A percentile compares a stretch with the other conserved stretches of the same genome.
Conservation (phyloP, 2,113 vertebrate genomes). For the Oryzias javanicus region DNA sequence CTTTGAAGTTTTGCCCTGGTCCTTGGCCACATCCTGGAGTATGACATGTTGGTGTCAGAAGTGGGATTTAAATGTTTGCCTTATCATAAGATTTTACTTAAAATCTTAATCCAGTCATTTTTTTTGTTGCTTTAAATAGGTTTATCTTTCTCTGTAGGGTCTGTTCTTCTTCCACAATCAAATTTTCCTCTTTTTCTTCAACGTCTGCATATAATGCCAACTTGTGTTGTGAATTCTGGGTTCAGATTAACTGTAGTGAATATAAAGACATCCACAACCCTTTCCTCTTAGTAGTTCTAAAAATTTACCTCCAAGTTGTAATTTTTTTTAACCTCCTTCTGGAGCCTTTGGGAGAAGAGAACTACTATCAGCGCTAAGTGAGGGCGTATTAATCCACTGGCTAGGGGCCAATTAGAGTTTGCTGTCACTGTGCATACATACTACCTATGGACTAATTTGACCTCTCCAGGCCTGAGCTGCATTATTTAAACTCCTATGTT, state of each 20-base stretch:
- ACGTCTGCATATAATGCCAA: slow-evolving; percentile 4
- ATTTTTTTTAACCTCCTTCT: slow-evolving; percentile 67
- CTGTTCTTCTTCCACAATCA: slow-evolving; percentile 4
- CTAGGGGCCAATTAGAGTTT: slow-evolving; percentile 50
- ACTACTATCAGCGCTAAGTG: slow-evolving; percentile 59
- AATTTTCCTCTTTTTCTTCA: not conserved
- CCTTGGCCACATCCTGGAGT: too few relatives aligned
- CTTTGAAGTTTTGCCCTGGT: too few relatives aligned
- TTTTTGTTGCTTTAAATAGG: slow-evolving; percentile 14
- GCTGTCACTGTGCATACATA: slow-evolving; percentile 29
- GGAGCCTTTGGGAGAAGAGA: slow-evolving; percentile 56
- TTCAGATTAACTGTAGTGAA: slow-evolving; percentile 36
- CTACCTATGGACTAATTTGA: slow-evolving; percentile 26
- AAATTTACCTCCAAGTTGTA: slow-evolving; percentile 52
- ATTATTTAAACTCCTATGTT: slow-evolving; percentile 15
- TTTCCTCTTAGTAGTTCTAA: slow-evolving; percentile 22
- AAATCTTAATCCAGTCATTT: too few relatives aligned
- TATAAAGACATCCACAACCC: slow-evolving; percentile 12
- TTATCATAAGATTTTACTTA: too few relatives aligned
- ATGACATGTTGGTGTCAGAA: too few relatives aligned
- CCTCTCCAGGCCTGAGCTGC: slow-evolving; percentile 21
- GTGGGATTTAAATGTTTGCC: too few relatives aligned
- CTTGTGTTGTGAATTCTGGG: slow-evolving; percentile 10
- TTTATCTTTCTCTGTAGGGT: slow-evolving; percentile 32
- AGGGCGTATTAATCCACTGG: slow-evolving; percentile 60